phyloP scores from a whole-genome alignment of 2,113 vertebrate genomes.

The Gymnogyps californianus region DNA sequence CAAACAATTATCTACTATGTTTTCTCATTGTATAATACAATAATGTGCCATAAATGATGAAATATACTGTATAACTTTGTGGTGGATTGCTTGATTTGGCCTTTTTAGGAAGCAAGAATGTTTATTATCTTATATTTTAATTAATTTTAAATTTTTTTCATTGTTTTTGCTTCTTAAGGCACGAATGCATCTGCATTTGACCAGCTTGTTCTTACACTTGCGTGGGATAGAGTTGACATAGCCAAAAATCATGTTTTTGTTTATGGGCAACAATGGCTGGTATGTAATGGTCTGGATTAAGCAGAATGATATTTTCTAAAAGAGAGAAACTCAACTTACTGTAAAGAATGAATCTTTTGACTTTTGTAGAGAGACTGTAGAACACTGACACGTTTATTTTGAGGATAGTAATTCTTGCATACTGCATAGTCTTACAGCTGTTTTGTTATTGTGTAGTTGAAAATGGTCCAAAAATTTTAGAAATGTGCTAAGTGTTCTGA shows the following conservation, averaged over 20 bases:
- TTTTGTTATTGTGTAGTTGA: background rate
- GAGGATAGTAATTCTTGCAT: background rate
- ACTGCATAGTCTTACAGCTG: background rate
- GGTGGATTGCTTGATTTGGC: background rate
- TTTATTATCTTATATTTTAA: background rate
- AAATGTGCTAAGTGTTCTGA: background rate
- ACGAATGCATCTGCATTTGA: constrained; percentile 95
- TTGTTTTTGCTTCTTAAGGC: constrained; percentile 75
- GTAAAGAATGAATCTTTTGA: background rate
- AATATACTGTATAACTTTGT: background rate
- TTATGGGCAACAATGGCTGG: constrained; percentile 97
- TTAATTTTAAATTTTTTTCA: background rate
- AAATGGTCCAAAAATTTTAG: background rate
- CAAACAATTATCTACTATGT: background rate
- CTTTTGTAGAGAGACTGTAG: background rate
- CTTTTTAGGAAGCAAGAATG: background rate
- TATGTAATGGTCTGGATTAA: constrained; percentile 71
- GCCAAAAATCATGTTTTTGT: constrained; percentile 99
- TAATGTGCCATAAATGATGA: background rate
- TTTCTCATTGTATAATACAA: background rate
- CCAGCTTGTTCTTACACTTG: constrained; percentile 95
- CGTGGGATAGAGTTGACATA: constrained; percentile 98
- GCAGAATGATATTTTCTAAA: background rate
- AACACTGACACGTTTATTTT: background rate
- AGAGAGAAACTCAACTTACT: background rate